A percentile compares a stretch with the other conserved stretches of the same genome.
Conservation (phyloP, 2,113 vertebrate species). For the Spea bombifrons region DNA sequence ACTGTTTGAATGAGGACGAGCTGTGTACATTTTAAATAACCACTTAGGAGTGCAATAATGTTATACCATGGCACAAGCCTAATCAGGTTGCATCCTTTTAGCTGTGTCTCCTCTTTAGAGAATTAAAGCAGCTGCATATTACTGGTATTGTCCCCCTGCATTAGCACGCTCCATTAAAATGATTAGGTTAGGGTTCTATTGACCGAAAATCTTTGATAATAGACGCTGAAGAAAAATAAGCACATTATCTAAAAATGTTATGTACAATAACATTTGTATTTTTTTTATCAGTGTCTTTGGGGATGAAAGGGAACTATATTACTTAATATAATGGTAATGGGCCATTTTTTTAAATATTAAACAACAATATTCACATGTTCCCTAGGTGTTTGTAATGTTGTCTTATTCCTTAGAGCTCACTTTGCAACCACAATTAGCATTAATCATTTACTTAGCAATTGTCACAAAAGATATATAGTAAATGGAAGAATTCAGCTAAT, state of each 20-base stretch:
- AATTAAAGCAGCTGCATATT: too few species aligned
- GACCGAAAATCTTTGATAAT: constrained; percentile 37
- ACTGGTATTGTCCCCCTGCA: neutral
- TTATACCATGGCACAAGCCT: too few species aligned
- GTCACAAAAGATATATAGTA: constrained; percentile 53
- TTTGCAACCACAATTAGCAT: constrained; percentile 51
- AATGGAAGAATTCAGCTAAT: constrained; percentile 12
- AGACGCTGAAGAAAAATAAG: constrained; percentile 29
- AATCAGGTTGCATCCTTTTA: too few species aligned
- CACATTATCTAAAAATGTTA: constrained; percentile 48
- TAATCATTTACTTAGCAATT: constrained; percentile 56
- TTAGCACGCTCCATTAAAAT: constrained; percentile 52
- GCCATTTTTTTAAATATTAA: constrained; percentile 39
- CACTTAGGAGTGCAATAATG: too few species aligned
- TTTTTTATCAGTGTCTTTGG: constrained; percentile 46
- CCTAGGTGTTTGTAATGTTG: constrained; percentile 52
- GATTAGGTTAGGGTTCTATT: constrained; percentile 37
- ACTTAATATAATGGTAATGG: constrained; percentile 51
- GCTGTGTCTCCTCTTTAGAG: too few species aligned
- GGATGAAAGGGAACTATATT: constrained; percentile 47
- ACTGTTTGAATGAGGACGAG: too few species aligned
- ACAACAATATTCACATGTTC: constrained; percentile 54
- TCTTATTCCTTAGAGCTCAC: constrained; percentile 57
- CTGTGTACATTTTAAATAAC: too few species aligned
- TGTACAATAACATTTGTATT: constrained; percentile 47